phyloP scores from a whole-genome alignment of 1,140 invertebrate species.

The Cotesia vestalis region DNA sequence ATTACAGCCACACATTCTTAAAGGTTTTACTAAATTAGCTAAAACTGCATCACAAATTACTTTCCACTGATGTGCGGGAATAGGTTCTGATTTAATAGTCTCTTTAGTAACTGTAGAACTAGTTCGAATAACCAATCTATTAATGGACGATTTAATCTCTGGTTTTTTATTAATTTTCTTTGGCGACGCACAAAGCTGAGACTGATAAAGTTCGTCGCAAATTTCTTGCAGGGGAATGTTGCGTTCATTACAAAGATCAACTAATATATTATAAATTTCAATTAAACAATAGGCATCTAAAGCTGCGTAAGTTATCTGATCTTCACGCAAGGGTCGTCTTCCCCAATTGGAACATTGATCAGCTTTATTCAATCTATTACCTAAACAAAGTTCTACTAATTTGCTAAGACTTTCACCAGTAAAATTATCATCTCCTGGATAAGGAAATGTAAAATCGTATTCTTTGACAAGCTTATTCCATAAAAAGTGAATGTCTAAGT shows the following conservation, averaged over 20 bases:
- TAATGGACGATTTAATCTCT: not conserved
- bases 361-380: constrained; percentile 77
- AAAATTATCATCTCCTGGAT: constrained; percentile 56
- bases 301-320: constrained; percentile 84
- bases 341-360: constrained; percentile 92
- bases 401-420: constrained; percentile 71
- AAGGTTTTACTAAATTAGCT: constrained; percentile 67
- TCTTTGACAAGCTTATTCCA: constrained; percentile 67
- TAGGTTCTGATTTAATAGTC: constrained; percentile 37
- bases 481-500: constrained; percentile 66
- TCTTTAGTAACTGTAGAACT: not conserved
- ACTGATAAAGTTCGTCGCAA: constrained; percentile 63
- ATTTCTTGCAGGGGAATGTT: constrained; percentile 71
- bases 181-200: constrained; percentile 53
- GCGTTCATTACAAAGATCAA: constrained; percentile 62
- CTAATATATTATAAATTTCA: constrained; percentile 74
- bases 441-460: constrained; percentile 65
- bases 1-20: constrained; percentile 76
- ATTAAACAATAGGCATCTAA: constrained; percentile 83
- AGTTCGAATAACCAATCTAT: not conserved
- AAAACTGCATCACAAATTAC: constrained; percentile 71
- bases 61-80: constrained; percentile 47
- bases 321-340: constrained; percentile 76
- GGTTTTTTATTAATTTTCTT: constrained; percentile 59
- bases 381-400: constrained; percentile 77